phyloP scores from a whole-genome alignment of 1,140 invertebrate species.

The Drosophila equinoxialis region DNA sequence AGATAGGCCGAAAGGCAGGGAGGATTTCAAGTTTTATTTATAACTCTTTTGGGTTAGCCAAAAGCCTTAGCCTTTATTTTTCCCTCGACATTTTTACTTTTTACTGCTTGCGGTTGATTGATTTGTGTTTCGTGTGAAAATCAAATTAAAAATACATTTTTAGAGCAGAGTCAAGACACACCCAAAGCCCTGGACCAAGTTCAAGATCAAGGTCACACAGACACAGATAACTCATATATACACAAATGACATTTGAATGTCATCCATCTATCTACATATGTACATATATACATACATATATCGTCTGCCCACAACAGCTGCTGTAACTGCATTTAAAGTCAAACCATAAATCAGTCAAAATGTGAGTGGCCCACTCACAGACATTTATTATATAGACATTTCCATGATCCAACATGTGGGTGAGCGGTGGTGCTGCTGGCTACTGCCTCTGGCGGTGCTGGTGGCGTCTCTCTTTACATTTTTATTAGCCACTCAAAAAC shows the following conservation, averaged over 20 bases:
- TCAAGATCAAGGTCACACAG: slow-evolving; percentile 70
- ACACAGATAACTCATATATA: neutral
- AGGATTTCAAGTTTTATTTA: slow-evolving; percentile 15
- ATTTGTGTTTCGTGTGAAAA: slow-evolving; percentile 54
- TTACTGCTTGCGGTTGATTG: slow-evolving; percentile 49
- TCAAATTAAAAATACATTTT: slow-evolving; percentile 71
- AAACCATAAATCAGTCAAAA: slow-evolving; percentile 72
- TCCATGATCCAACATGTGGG: slow-evolving; percentile 40
- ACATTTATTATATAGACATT: slow-evolving; percentile 29
- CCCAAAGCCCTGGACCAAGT: slow-evolving; percentile 44
- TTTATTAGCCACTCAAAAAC: slow-evolving; percentile 64
- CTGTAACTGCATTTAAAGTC: slow-evolving; percentile 58
- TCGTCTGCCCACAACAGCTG: slow-evolving; percentile 36
- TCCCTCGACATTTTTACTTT: slow-evolving; percentile 2
- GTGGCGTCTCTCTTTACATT: slow-evolving; percentile 40
- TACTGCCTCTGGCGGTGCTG: neutral
- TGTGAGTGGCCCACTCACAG: slow-evolving; percentile 46
- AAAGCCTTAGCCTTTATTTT: slow-evolving; percentile 18
- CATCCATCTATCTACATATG: slow-evolving; percentile 21
- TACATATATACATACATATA: too few species aligned
- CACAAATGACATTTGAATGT: slow-evolving; percentile 46
- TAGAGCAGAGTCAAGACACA: slow-evolving; percentile 28
- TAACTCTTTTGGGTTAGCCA: slow-evolving; percentile 27
- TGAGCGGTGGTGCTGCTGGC: slow-evolving; percentile 9
- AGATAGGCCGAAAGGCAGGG: neutral